These are phyloP conservation scores for Acipenser ruthenus DNA, from an alignment of 2,797 vertebrate genomes.

Conservation along the genomic window DNA sequence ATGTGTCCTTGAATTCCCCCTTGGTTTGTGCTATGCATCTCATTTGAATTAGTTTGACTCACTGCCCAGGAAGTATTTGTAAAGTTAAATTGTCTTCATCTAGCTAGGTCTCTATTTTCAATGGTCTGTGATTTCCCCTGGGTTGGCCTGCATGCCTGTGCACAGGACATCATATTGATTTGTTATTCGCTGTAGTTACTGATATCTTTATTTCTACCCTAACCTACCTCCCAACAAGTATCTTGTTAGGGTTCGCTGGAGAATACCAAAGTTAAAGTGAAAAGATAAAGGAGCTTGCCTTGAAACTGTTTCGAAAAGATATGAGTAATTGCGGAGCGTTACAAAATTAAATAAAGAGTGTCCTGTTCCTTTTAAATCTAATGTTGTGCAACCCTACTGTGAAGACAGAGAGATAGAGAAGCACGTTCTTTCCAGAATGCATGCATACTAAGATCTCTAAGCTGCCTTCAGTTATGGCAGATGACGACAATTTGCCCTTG, in stretches of 20 bases:
- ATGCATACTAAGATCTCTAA: conserved; percentile 34
- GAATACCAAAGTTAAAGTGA: conserved; percentile 3
- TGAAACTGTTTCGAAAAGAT: background rate
- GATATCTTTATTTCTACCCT: conserved; percentile 10
- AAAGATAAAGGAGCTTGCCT: background rate
- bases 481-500: background rate
- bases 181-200: conserved; percentile 9
- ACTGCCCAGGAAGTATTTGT: conserved; percentile 33
- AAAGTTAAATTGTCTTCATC: conserved; percentile 25
- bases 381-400: conserved; percentile 15
- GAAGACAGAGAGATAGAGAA: conserved; percentile 35
- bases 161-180: conserved; percentile 5
- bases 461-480: conserved; percentile 34
- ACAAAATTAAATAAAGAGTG: conserved; percentile 23
- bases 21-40: conserved; percentile 25
- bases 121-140: background rate
- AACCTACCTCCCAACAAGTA: background rate
- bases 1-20: conserved; percentile 38
- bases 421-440: conserved; percentile 29
- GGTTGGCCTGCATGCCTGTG: background rate
- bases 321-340: background rate
- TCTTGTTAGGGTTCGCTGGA: background rate
- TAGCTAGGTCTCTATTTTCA: background rate
- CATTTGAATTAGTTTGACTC: conserved; percentile 37
- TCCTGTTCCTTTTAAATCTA: conserved; percentile 30